Evolutionary conservation across 2,888 invertebrate species (phyloP), one percentile per base, ranked within the genome.

Genomic region (Drosophila lutescens): DNA sequence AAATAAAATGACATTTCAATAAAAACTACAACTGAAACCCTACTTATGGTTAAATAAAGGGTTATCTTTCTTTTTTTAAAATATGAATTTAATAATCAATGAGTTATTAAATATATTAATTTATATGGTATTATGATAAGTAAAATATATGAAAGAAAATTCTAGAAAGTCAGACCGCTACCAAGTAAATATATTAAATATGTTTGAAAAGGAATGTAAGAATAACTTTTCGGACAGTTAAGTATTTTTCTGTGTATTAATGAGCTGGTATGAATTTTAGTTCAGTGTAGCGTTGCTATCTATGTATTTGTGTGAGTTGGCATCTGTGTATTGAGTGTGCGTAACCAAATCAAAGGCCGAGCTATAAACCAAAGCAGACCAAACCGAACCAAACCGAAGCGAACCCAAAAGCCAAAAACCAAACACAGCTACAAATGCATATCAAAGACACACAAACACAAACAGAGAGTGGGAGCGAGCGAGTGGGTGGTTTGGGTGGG

Each of bases 391-490:
- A 30, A 68, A 74, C 68, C 75, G 70, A 55, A 65, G 68, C 72
- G 53, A 57, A 66, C 50, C 63, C 53, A 76, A 41, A 70, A 74
- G 58, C 68, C 81, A 77, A 72, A 47, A 86, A 71, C 75, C 66
- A 77, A 77, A 70, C 58, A 78, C 59, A 32, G 63, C 87, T 86
- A 87, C 81, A 63, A 73, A 77, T 80, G 72, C 86, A 80, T 68
- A 69, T 36, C 76, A 72, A 74, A 65, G 46, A 47, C 51, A 67
- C 43, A 44, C 56, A 65, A 44, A 58, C 53, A 53, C 32, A 56
- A 55, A 56, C 20, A 46, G 13, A 56, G 17, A 26, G 32, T 36
- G 49, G 62, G 38, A 56, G 71, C 41, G 63, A 53, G 41, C 47
- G 8, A 32, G 34, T 59, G 17, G 17, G 40, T 40, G 43, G 17